Base-by-base conservation (phyloP, 2,888 invertebrate genomes). In the Podabrus alpinus region DNA sequence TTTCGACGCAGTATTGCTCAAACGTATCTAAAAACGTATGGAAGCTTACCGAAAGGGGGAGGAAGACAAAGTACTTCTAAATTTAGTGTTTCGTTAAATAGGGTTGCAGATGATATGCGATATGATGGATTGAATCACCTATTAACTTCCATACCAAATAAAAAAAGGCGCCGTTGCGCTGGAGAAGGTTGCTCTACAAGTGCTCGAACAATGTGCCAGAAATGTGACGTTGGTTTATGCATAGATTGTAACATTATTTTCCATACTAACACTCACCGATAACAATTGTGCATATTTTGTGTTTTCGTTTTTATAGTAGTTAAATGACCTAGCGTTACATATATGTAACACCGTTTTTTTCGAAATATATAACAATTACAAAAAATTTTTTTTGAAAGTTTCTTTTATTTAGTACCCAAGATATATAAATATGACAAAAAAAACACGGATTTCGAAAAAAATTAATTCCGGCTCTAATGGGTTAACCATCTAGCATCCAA, bases 21-120 rank as follows among this genome's bases (percentile, higher is more conserved):
- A 45, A 67, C 17, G 66, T 78, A 78, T 70, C 71, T 78, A 13
- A 45, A 59, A 15, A 73, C 45, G 15, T 79, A 62, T 71, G 70
- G 67, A 72, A 70, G 10, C 10, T 16, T 62, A 24, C 67, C 71
- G 11, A 79, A 78, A 74, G 68, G 66, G 15, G n/a, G n/a, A n/a
- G n/a, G n/a, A n/a, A n/a, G n/a, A n/a, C n/a, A n/a, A n/a, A n/a
- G n/a, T n/a, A n/a, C n/a, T n/a, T n/a, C n/a, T n/a, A n/a, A n/a
- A n/a, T n/a, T n/a, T n/a, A n/a, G n/a, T n/a, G n/a, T n/a, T n/a
- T n/a, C n/a, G n/a, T n/a, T n/a, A n/a, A n/a, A n/a, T n/a, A n/a
- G n/a, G n/a, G n/a, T n/a, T n/a, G n/a, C n/a, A n/a, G n/a, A n/a
- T n/a, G n/a, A n/a, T n/a, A n/a, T n/a, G n/a, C n/a, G n/a, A n/a